Conservation (phyloP, 2,888 invertebrate genomes). For the Eretmocerus hayati region DNA sequence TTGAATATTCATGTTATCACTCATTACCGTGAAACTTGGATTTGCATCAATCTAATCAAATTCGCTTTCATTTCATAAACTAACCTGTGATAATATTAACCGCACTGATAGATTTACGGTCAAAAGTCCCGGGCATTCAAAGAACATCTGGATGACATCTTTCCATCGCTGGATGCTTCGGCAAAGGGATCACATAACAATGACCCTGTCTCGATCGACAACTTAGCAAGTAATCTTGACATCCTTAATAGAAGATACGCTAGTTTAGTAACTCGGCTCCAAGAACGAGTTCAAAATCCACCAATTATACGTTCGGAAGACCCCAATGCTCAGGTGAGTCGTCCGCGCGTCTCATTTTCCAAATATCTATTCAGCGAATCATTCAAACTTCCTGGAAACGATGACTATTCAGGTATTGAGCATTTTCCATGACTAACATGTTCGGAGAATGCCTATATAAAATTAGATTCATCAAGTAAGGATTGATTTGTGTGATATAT, state of each 20-base stretch:
- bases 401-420: too few relatives aligned
- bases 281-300: constrained; percentile 63
- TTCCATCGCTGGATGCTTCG: constrained; percentile 68
- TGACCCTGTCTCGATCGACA: constrained; percentile 59
- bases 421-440: too few relatives aligned
- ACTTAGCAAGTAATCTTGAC: constrained; percentile 71
- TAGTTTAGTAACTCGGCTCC: constrained; percentile 61
- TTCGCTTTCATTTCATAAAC: constrained; percentile 45
- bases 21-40: too few relatives aligned
- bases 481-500: too few relatives aligned
- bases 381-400: too few relatives aligned
- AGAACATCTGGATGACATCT: constrained; percentile 76
- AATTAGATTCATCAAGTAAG: too few relatives aligned
- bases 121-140: constrained; percentile 77
- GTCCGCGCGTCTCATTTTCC: neutral
- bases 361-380: too few relatives aligned
- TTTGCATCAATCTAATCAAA: too few relatives aligned
- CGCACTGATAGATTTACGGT: constrained; percentile 73
- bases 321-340: constrained; percentile 68
- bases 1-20: too few relatives aligned
- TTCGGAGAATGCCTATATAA: too few relatives aligned
- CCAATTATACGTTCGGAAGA: constrained; percentile 65
- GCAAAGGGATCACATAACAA: constrained; percentile 43
- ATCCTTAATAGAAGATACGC: constrained; percentile 74
- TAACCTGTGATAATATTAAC: constrained; percentile 49